Conservation (phyloP, 53 echinoderm and acorn worm species). For the Echinometra lucunter region DNA sequence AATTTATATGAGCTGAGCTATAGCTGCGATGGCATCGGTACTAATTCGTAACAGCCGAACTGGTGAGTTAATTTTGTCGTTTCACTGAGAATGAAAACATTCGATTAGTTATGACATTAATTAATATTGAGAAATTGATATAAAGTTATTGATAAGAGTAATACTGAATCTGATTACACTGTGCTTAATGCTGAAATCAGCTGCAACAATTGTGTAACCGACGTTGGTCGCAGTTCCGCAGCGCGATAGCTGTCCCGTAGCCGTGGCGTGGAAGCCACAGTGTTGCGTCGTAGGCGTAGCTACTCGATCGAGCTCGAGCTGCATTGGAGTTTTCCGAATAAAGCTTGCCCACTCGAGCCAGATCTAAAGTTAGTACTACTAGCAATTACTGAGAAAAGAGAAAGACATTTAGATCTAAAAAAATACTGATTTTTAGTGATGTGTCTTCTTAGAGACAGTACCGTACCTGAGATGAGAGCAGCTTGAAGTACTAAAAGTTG, state of each 20-base stretch:
- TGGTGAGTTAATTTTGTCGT: slow-evolving; percentile 19
- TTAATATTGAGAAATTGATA: no score
- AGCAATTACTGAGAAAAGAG: no score
- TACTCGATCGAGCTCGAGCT: neutral
- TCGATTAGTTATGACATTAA: no score
- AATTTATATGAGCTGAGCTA: no score
- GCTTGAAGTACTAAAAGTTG: no score
- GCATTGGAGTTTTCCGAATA: neutral
- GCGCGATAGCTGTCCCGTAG: neutral
- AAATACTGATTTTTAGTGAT: no score
- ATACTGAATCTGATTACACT: neutral
- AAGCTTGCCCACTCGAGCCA: neutral
- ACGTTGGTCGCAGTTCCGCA: neutral
- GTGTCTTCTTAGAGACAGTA: no score
- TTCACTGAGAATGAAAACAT: neutral
- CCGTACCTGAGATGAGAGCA: no score
- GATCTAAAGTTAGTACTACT: no score
- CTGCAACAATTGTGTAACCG: no score
- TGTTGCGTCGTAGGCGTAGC: no score
- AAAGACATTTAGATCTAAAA: no score
- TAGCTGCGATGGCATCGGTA: slow-evolving; percentile 49
- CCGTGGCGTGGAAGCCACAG: neutral
- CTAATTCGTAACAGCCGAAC: slow-evolving; percentile 49
- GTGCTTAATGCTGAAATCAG: neutral
- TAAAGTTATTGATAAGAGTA: neutral